These are phyloP conservation scores for Digitonthophagus gazella DNA, from an alignment of 2,888 invertebrate species.

Conservation along the genomic window DNA sequence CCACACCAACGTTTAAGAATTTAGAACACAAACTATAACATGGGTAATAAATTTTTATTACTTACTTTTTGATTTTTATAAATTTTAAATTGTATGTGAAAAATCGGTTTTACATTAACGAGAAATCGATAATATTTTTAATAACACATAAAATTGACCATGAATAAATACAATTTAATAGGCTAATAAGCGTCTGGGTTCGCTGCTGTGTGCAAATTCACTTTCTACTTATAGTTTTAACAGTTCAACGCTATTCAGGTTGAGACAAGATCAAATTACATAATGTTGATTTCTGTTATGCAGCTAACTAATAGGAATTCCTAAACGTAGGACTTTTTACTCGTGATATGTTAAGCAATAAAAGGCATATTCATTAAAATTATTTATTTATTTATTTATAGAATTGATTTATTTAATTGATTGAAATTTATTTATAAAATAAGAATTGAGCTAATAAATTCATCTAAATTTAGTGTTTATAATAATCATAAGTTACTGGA, in stretches of 20 bases:
- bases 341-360: neutral
- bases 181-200: neutral
- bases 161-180: neutral
- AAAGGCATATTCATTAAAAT: too few relatives aligned
- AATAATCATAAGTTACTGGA: slow-evolving; percentile 3
- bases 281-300: neutral
- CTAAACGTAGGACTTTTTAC: neutral
- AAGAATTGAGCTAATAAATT: too few relatives aligned
- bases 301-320: neutral
- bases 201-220: neutral
- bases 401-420: too few relatives aligned
- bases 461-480: neutral
- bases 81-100: too few relatives aligned
- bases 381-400: too few relatives aligned
- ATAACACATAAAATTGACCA: neutral
- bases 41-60: too few relatives aligned
- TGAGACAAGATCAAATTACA: neutral
- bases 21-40: neutral
- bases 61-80: too few relatives aligned
- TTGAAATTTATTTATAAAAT: too few relatives aligned
- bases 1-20: neutral
- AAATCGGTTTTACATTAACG: neutral
- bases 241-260: neutral
- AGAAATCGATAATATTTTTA: too few relatives aligned
- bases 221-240: neutral